These are phyloP conservation scores for Caenorhabditis angaria DNA, from an alignment of 2,888 invertebrate species.

Conservation along the genomic window DNA sequence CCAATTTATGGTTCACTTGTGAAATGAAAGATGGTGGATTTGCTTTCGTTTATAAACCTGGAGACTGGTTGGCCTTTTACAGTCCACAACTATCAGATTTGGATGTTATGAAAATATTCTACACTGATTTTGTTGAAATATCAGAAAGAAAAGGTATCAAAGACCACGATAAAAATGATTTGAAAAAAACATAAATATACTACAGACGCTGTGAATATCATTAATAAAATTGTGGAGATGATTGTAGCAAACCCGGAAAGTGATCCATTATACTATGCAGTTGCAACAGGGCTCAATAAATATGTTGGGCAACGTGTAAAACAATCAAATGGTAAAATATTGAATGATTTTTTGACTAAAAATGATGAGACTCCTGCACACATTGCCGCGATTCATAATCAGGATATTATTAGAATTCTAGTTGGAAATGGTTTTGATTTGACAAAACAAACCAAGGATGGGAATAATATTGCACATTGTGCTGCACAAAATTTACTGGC, in stretches of 20 bases:
- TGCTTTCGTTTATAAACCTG: background rate
- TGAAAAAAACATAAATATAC: background rate
- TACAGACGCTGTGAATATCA: slow-evolving; percentile 8
- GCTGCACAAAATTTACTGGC: background rate
- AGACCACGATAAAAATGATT: background rate
- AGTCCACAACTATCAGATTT: slow-evolving; percentile 5
- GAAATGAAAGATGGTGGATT: slow-evolving; percentile 11
- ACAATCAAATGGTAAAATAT: background rate
- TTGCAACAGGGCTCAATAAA: background rate
- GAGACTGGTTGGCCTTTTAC: background rate
- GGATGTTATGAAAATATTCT: background rate
- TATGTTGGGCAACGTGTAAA: background rate
- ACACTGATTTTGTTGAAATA: slow-evolving; percentile 1
- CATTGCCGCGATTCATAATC: slow-evolving; percentile 8
- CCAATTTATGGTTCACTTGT: background rate
- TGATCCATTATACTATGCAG: slow-evolving; percentile 3
- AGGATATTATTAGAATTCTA: background rate
- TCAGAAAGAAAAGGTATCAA: background rate
- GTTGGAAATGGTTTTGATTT: background rate
- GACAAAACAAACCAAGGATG: background rate
- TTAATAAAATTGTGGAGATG: background rate
- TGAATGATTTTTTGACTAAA: background rate
- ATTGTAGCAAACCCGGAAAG: background rate
- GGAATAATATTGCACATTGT: slow-evolving; percentile 10
- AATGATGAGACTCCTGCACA: slow-evolving; percentile 6